Conservation (phyloP, 2,113 vertebrate genomes). For the Chaetodon trifascialis region DNA sequence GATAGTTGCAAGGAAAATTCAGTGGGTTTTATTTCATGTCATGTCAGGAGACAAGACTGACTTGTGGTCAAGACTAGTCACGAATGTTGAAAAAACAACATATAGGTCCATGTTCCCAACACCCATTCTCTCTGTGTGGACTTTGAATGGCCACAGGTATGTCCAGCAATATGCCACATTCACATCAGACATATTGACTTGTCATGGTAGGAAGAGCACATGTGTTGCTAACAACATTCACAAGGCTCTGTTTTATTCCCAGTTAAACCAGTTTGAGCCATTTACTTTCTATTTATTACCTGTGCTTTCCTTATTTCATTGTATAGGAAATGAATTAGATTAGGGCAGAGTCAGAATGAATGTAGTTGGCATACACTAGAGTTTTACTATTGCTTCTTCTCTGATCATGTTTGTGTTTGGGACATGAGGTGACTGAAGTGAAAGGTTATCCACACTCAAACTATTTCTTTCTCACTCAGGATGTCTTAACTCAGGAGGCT, state of each 20-base stretch:
- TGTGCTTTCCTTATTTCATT: no score
- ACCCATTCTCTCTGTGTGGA: background rate
- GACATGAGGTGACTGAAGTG: background rate
- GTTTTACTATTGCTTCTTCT: background rate
- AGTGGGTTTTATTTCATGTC: conserved; percentile 15
- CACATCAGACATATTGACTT: no score
- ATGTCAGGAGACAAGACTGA: background rate
- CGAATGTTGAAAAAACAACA: background rate
- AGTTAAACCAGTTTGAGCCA: no score
- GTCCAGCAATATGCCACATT: background rate
- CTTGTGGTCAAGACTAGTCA: conserved; percentile 10
- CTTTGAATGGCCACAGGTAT: background rate
- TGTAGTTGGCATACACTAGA: background rate
- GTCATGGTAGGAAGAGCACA: background rate
- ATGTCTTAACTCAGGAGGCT: background rate
- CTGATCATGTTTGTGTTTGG: background rate
- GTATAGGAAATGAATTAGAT: background rate
- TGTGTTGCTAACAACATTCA: background rate
- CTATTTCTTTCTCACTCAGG: no score
- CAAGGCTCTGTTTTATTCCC: no score
- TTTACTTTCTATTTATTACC: no score
- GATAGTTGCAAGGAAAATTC: background rate
- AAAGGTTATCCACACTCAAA: background rate
- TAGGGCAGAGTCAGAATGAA: background rate
- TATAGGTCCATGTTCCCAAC: background rate